A percentile compares a stretch with the other conserved stretches of the same genome.
phyloP scores from a whole-genome alignment of 1,140 invertebrate genomes.

The Drosophila sucinea region DNA sequence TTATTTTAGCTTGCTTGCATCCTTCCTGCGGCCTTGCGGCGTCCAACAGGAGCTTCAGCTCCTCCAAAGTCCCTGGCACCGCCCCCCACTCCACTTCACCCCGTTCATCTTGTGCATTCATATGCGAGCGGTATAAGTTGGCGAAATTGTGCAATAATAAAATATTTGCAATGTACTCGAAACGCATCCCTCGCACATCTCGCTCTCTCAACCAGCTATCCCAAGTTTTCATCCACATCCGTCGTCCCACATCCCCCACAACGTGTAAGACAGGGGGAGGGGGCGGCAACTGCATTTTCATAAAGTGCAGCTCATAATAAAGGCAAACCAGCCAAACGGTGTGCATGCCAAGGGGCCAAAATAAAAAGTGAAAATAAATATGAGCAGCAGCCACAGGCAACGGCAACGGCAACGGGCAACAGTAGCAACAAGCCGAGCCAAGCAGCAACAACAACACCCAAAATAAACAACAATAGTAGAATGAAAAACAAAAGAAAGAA shows the following conservation, averaged over 20 bases:
- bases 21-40: conserved; percentile 71
- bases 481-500: conserved; percentile 44
- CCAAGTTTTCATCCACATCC: conserved; percentile 1
- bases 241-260: not conserved
- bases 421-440: conserved; percentile 58
- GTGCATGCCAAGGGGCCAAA: conserved; percentile 35
- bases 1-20: conserved; percentile 80
- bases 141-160: conserved; percentile 79
- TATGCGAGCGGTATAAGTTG: conserved; percentile 73
- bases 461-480: conserved; percentile 42
- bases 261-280: not conserved
- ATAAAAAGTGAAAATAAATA: conserved; percentile 74
- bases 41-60: conserved; percentile 31
- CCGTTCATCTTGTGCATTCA: conserved; percentile 40
- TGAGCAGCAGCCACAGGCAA: conserved; percentile 41
- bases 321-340: conserved; percentile 28
- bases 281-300: conserved; percentile 75
- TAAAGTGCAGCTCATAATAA: conserved; percentile 80
- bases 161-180: conserved; percentile 80
- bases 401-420: conserved; percentile 4
- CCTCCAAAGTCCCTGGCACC: not conserved
- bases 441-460: conserved; percentile 51
- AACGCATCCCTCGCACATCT: conserved; percentile 34
- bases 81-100: not conserved
- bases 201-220: conserved; percentile 2